Base-by-base conservation (phyloP, 2,113 vertebrate species). In the Scytalopus superciliaris region DNA sequence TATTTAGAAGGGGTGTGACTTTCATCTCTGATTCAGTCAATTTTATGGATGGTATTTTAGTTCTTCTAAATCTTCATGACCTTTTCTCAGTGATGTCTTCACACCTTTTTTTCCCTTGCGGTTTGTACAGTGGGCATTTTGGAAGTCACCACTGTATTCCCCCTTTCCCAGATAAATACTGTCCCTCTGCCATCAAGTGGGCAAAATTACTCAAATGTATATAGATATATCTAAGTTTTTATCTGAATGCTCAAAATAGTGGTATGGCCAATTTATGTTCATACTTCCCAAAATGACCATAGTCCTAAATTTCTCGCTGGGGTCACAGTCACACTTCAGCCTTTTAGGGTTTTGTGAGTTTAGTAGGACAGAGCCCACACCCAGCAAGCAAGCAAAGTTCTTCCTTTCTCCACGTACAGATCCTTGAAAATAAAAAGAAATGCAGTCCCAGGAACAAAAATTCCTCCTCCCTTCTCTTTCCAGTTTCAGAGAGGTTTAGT, bases 101-200 rank as follows among this genome's bases (percentile, higher is more conserved):
- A 67, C 19, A 67, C 10, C 14, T 10, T 10, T 44, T 82, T 49
- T 27, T 16, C 37, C 5, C 4, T 31, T 67, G 8, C 52, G 35
- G 9, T 49, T 40, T 88, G 27, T 21, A 68, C 1, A 4, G 9
- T 25, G 30, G 3, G 4, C 2, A 8, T 14, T 28, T 79, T 75
- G 8, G n/a, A 88, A 47, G 44, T n/a, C 18, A 62, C 4, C 30
- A 62, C 16, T n/a, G 4, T 55, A 22, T 30, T 49, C 23, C 5
- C 3, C 4, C 5, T 55, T 55, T 25, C 17, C 12, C 13, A 19
- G 7, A 18, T 2, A 31, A 19, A 19, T 2, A 1, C 4, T 24
- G 2, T 21, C 19, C 7, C 22, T 56, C 37, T 57, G n/a, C 23
- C 8, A 11, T 19, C 1, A 10, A 31, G 19, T 4, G 21, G 19